A percentile compares a stretch with the other conserved stretches of the same genome.
Conservation (phyloP, 1,140 invertebrate species). For the Dreissena polymorpha region DNA sequence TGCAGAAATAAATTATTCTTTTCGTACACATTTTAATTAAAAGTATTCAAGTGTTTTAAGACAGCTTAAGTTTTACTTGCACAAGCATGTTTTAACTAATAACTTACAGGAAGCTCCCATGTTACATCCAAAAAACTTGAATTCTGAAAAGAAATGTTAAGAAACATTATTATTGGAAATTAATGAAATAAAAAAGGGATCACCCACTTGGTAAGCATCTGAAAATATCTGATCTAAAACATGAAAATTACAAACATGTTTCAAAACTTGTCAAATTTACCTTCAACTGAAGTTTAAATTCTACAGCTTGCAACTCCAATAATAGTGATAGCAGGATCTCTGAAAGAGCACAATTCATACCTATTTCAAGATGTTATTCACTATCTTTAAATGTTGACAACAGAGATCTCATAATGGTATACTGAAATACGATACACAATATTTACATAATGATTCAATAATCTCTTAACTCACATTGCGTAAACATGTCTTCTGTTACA, state of each 20-base stretch:
- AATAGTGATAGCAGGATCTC: constrained; percentile 42
- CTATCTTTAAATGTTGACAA: no score
- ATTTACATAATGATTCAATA: no score
- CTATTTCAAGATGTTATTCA: no score
- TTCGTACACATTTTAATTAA: no score
- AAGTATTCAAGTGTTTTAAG: no score
- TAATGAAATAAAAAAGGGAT: neutral
- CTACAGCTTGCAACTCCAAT: constrained; percentile 32
- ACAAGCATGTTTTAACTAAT: neutral
- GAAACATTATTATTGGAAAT: neutral
- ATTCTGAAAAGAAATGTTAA: constrained; percentile 55
- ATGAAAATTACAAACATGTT: no score
- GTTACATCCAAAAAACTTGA: constrained; percentile 65
- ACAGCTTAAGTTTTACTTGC: no score
- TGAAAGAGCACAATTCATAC: constrained; percentile 16
- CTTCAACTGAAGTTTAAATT: constrained; percentile 64
- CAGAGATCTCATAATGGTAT: no score
- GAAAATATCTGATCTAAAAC: neutral
- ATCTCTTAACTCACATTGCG: no score
- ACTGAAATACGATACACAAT: no score
- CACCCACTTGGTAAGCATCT: neutral
- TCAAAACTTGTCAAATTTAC: constrained; percentile 12
- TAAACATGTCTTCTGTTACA: no score
- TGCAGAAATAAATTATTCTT: no score
- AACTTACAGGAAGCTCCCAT: constrained; percentile 66